A percentile compares a stretch with the other conserved stretches of the same genome.
Conservation (phyloP, 92 coral and sea anemone species). For the Anthopleura xanthogrammica region DNA sequence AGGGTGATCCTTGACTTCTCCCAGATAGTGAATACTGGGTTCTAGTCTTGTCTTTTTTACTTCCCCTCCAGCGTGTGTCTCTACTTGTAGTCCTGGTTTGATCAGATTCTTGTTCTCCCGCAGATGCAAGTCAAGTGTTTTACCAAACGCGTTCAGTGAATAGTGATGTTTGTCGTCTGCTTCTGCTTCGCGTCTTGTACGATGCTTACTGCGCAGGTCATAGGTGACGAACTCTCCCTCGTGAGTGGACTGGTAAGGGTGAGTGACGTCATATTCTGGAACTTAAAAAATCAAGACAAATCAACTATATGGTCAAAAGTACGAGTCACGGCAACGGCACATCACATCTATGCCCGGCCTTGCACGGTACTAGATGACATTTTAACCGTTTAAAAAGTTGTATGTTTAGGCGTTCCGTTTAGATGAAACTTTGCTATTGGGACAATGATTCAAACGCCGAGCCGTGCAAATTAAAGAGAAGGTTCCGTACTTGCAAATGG, state of each 20-base stretch:
- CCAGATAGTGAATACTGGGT: slow-evolving; percentile 70
- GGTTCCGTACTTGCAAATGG: too few relatives aligned
- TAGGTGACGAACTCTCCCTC: slow-evolving; percentile 45
- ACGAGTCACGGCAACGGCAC: too few relatives aligned
- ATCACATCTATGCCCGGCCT: too few relatives aligned
- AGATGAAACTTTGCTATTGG: too few relatives aligned
- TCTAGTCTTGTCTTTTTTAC: slow-evolving; percentile 45
- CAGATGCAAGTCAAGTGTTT: slow-evolving; percentile 63
- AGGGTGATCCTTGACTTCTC: slow-evolving; percentile 82
- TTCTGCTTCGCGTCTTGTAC: slow-evolving; percentile 43
- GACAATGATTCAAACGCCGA: too few relatives aligned
- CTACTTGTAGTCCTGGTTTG: slow-evolving; percentile 66
- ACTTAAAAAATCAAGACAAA: slow-evolving; percentile 7
- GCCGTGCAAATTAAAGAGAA: too few relatives aligned
- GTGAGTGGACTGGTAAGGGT: slow-evolving; percentile 60
- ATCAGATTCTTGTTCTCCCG: slow-evolving; percentile 63
- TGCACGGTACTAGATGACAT: too few relatives aligned
- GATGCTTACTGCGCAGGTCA: slow-evolving; percentile 44
- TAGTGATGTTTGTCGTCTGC: slow-evolving; percentile 18
- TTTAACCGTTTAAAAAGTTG: too few relatives aligned
- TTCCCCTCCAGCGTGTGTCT: slow-evolving; percentile 57
- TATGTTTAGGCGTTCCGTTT: too few relatives aligned
- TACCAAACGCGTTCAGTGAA: slow-evolving; percentile 74
- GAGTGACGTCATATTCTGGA: slow-evolving; percentile 66
- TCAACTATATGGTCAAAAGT: too few relatives aligned